These are phyloP conservation scores for Cossypha dichroa DNA, from an alignment of 2,797 vertebrate species.

Conservation along the genomic window DNA sequence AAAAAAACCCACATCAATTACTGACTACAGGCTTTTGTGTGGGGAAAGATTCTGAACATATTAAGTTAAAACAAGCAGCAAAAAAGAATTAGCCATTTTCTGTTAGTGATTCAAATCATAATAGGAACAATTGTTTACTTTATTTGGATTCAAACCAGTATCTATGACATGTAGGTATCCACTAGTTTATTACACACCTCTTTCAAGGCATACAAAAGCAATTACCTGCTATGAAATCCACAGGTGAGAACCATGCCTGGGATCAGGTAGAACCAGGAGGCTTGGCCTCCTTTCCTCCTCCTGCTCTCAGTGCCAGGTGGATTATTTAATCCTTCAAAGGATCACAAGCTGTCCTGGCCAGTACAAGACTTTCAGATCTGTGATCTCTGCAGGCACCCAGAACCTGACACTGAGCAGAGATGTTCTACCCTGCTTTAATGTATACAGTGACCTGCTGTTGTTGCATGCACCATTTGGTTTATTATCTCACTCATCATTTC, in stretches of 20 bases:
- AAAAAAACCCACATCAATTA: background rate
- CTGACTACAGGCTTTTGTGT: background rate
- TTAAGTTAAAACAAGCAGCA: background rate
- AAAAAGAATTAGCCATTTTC: background rate
- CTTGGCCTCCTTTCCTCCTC: fast-evolving
- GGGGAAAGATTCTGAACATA: background rate
- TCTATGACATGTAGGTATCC: background rate
- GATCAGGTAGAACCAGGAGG: background rate
- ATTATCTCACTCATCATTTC: background rate
- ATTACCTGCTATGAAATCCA: background rate
- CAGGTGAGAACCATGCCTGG: fast-evolving
- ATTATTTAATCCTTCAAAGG: background rate
- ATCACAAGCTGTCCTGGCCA: background rate
- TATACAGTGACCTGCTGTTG: fast-evolving
- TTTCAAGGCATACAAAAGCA: background rate
- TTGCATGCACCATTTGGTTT: background rate
- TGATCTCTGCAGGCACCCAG: background rate
- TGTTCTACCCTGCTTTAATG: background rate
- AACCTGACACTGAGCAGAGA: background rate
- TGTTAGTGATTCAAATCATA: background rate
- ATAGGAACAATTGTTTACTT: background rate
- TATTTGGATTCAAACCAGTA: background rate
- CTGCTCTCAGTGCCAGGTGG: background rate
- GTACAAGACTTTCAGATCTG: fast-evolving
- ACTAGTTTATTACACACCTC: background rate